Evolutionary conservation across 2,888 invertebrate genomes (phyloP).

Genomic region (Troides helena): DNA sequence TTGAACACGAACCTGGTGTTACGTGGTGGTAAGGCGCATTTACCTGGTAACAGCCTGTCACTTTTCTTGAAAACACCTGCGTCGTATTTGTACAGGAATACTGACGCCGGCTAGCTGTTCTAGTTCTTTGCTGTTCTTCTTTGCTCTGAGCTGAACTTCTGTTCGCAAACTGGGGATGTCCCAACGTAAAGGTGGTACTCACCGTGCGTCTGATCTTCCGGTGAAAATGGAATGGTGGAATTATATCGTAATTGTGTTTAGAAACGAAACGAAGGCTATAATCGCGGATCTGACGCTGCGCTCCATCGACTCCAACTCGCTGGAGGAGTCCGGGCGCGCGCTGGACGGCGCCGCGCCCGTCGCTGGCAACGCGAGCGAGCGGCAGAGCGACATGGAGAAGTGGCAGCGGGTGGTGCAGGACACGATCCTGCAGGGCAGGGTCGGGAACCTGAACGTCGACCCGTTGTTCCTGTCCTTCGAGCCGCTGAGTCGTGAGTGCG

Average conservation of each 20-base stretch:
- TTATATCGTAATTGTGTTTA: constrained; percentile 36
- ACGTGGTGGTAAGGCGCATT: too few relatives aligned
- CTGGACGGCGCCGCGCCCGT: constrained; percentile 39
- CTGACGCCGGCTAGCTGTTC: too few relatives aligned
- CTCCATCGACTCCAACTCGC: constrained; percentile 85
- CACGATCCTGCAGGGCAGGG: constrained; percentile 85
- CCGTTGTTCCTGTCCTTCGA: constrained; percentile 88
- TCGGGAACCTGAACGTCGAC: constrained; percentile 90
- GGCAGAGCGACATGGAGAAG: constrained; percentile 47
- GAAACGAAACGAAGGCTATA: constrained; percentile 82
- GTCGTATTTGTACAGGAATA: too few relatives aligned
- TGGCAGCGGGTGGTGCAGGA: constrained; percentile 83
- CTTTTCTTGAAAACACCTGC: too few relatives aligned
- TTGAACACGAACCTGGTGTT: too few relatives aligned
- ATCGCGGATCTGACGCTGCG: constrained; percentile 88
- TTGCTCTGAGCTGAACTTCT: too few relatives aligned
- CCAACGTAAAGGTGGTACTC: too few relatives aligned
- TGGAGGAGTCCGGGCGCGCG: constrained; percentile 77
- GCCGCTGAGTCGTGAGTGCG: constrained; percentile 84
- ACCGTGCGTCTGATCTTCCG: too few relatives aligned
- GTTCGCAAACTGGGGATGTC: too few relatives aligned
- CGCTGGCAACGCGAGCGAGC: constrained; percentile 40
- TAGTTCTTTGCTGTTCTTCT: too few relatives aligned
- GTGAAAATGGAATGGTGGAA: too few relatives aligned
- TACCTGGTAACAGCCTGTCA: too few relatives aligned